Evolutionary conservation across 2,113 vertebrate genomes (phyloP).

Genomic region (Cariama cristata): DNA sequence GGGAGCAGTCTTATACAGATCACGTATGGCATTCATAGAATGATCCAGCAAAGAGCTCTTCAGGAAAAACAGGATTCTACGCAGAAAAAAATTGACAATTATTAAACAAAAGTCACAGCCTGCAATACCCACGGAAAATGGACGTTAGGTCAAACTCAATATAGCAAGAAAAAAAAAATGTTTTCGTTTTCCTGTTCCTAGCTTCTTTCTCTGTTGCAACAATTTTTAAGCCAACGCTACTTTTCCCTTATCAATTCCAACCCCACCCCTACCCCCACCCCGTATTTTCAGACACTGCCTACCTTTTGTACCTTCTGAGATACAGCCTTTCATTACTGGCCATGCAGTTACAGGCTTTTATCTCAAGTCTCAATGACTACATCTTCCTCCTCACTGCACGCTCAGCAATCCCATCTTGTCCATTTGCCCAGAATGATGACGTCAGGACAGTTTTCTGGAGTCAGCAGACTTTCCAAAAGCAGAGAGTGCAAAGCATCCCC

Average conservation of each 20-base stretch:
- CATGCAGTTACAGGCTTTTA: background rate
- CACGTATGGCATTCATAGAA: background rate
- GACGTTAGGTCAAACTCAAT: background rate
- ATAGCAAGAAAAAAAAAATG: rapidly evolving
- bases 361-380: background rate
- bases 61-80: background rate
- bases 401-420: background rate
- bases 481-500: background rate
- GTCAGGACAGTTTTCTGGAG: background rate
- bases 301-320: background rate
- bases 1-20: background rate
- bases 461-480: background rate
- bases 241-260: background rate
- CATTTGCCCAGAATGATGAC: background rate
- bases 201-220: background rate
- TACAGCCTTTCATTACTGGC: background rate
- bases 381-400: background rate
- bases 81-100: background rate
- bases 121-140: background rate
- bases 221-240: background rate
- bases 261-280: too few relatives aligned
- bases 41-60: background rate
- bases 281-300: background rate
- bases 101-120: background rate
- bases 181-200: background rate